Evolutionary conservation across 2,888 invertebrate genomes (phyloP).

Genomic region (Acleris emargana): DNA sequence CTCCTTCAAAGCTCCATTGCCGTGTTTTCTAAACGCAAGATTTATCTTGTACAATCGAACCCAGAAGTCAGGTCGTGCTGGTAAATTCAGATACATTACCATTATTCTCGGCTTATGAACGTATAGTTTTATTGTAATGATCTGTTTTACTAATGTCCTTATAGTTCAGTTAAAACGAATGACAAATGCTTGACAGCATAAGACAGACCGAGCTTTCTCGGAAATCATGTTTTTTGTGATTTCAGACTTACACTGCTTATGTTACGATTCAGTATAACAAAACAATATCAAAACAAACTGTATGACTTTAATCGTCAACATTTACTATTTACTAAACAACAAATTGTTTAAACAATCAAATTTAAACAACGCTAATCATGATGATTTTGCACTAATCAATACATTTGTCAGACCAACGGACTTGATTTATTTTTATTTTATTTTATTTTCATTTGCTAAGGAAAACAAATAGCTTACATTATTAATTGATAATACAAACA

Average conservation of each 20-base stretch:
- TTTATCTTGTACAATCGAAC: constrained; percentile 56
- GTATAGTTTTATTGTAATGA: constrained; percentile 40
- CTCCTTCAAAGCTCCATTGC: constrained; percentile 45
- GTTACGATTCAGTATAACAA: neutral
- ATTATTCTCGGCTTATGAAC: constrained; percentile 43
- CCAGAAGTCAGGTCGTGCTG: constrained; percentile 62
- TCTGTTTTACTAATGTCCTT: constrained; percentile 17
- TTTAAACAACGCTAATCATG: constrained; percentile 44
- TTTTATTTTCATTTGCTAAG: no score
- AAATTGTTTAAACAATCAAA: constrained; percentile 5
- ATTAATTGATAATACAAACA: no score
- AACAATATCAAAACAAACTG: constrained; percentile 5
- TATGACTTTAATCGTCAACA: neutral
- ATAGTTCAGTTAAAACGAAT: constrained; percentile 11
- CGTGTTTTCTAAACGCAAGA: constrained; percentile 50
- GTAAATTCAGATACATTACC: constrained; percentile 45
- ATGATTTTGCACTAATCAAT: constrained; percentile 64
- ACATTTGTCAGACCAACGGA: constrained; percentile 65
- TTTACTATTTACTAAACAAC: constrained; percentile 9
- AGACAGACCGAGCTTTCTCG: no score
- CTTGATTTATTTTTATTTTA: constrained; percentile 30
- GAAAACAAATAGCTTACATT: no score
- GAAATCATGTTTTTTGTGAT: no score
- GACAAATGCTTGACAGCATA: constrained; percentile 16
- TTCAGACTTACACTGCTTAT: no score